Evolutionary conservation across 2,888 invertebrate species (phyloP), one percentile per base, ranked within the genome.

Genomic region (Tiphia femorata): DNA sequence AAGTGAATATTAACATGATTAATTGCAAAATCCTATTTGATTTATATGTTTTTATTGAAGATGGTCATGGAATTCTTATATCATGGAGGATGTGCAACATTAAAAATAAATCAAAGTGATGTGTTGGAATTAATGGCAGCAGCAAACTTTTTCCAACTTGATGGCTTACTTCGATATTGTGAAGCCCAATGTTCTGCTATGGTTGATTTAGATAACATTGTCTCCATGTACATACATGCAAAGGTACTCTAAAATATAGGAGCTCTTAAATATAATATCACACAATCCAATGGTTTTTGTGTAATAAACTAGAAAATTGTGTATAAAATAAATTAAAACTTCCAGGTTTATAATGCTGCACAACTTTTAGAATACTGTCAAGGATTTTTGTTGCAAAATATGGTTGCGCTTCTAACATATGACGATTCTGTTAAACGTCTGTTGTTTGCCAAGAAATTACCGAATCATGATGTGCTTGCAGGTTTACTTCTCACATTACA

Each of bases 51-150:
- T 25, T 7, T 12, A 59, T 65, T 84, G 35, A 80, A 94, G 94
- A 89, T 95, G 87, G 93, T 94, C 23, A 96, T 96, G 95, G 94
- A 95, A 83, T 96, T 94, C 84, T 86, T 96, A 47, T 96, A 96
- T 84, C 93, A 94, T 73, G 96, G 96, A 3, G 94, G 95, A 14
- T 94, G 94, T 78, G 89, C 90, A 46, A 89, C 90, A 1, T 85
- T 95, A 49, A 91, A 92, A 65, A 91, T 94, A 2, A 91, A 92
- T 3, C 91, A 92, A 57, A 88, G 88, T 52, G 95, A 95, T 76
- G 92, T 96, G 43, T 84, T 96, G 63, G 95, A 96, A 80, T 85
- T 96, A 47, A 92, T 96, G 89, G 95, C 95, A 0, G 96, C 96
- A 0, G 95, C 96, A 0, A 93, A 95, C 72, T 95, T 95, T 85